Base-by-base conservation (phyloP, 64 coral and sea anemone genomes). In the Cladopsammia gracilis region DNA sequence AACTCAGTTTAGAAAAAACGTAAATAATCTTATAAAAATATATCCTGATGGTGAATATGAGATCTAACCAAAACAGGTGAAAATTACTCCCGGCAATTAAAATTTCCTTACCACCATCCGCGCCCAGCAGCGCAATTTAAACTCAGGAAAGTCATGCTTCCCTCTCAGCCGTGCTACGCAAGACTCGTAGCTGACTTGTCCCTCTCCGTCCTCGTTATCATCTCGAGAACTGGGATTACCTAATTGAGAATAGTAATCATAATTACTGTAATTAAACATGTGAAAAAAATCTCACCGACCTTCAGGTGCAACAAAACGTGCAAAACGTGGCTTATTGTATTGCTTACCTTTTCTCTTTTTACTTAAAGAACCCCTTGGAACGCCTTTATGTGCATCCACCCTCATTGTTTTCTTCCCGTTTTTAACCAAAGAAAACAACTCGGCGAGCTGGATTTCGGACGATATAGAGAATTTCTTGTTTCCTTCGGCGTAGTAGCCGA, bases 61-160 rank as follows among this genome's bases (percentile, higher is more conserved):
- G 34, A 83, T 61, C 52, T 48, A 48, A 4, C 22, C 42, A 47
- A 52, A 48, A 6, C 3, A 68, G 42, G 15, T 85, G 82, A 69
- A 84, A 84, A 47, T 66, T 5, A n/a, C 45, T 6, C 57, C 26
- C 64, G 89, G 48, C 12, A 82, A 90, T 65, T 52, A 26, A 75
- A 47, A 62, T 64, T 80, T 90, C 48, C 76, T 90, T 42, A 71
- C 76, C 61, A 91, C 49, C 89, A 91, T 91, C 64, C 52, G 78
- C 50, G 89, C 77, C 77, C 89, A 91, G 51, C 76, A 70, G 64
- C 49, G 61, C 48, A 91, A 50, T 45, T 91, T 83, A 50, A 91
- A 91, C 25, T 91, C 89, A 20, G 65, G 48, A 76, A 82, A 52
- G 3, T 73, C 23, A 59, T 91, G 77, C 25, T 91, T 82, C 34